A percentile compares a stretch with the other conserved stretches of the same genome.
phyloP scores from a whole-genome alignment of 2,113 vertebrate species.

The Erpornis zantholeuca region DNA sequence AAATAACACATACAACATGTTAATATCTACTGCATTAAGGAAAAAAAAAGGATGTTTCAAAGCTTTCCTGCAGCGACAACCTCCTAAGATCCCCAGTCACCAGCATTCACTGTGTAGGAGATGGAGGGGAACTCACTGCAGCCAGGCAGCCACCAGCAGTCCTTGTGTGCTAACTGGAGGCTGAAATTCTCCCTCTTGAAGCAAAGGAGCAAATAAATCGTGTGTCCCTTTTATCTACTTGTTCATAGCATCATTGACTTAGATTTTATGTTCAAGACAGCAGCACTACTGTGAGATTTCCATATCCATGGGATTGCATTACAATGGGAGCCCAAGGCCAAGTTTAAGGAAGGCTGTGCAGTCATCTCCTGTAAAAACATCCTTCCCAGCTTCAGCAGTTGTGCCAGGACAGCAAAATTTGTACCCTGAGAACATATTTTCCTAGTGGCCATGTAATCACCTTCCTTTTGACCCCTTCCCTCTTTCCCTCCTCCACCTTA shows the following conservation, averaged over 20 bases:
- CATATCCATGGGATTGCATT: neutral
- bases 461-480: neutral
- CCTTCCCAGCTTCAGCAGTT: neutral
- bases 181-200: neutral
- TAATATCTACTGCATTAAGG: neutral
- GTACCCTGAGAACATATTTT: neutral
- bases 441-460: neutral
- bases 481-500: neutral
- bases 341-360: neutral
- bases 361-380: neutral
- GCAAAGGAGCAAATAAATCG: neutral
- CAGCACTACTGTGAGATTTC: neutral
- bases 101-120: neutral
- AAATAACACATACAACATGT: neutral
- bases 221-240: neutral
- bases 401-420: neutral
- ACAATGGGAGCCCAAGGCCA: neutral
- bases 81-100: neutral
- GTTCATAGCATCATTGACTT: neutral
- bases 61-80: neutral
- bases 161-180: neutral
- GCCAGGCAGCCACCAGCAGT: neutral
- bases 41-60: neutral
- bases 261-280: neutral
- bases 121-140: neutral